These are phyloP conservation scores for Euborellia annulipes DNA, from an alignment of 1,140 invertebrate genomes.

Conservation along the genomic window DNA sequence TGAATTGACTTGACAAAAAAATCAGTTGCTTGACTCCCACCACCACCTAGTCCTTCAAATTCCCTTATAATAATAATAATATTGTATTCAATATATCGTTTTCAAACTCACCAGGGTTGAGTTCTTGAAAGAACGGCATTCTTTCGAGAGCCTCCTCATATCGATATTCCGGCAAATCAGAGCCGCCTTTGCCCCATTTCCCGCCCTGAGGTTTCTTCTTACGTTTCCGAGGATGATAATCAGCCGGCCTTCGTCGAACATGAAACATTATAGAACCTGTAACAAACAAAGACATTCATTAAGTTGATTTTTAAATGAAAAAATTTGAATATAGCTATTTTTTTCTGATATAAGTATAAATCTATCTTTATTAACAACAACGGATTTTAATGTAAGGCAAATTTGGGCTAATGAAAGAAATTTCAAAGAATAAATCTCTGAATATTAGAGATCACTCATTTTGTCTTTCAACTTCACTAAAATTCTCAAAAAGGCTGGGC, in stretches of 20 bases:
- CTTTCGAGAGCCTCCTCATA: conserved; percentile 33
- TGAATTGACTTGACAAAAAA: too few species aligned
- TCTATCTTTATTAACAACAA: background rate
- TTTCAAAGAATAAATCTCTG: too few species aligned
- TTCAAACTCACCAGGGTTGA: conserved; percentile 36
- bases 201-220: conserved; percentile 65
- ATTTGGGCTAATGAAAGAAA: too few species aligned
- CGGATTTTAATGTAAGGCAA: too few species aligned
- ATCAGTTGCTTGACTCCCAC: too few species aligned
- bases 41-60: too few species aligned
- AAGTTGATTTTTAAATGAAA: background rate
- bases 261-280: conserved; percentile 90
- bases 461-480: too few species aligned
- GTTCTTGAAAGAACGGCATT: conserved; percentile 40
- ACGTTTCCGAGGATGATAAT: conserved; percentile 71
- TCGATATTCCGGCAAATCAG: conserved; percentile 32
- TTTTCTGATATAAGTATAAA: background rate
- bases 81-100: background rate
- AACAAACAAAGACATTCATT: conserved; percentile 16
- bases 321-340: background rate
- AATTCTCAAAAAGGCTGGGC: too few species aligned
- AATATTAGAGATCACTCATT: too few species aligned
- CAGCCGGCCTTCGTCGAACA: conserved; percentile 71
- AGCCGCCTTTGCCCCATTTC: conserved; percentile 28
- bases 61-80: too few species aligned